Base-by-base conservation (phyloP, 2,888 invertebrate genomes). In the Drosophila prostipennis region DNA sequence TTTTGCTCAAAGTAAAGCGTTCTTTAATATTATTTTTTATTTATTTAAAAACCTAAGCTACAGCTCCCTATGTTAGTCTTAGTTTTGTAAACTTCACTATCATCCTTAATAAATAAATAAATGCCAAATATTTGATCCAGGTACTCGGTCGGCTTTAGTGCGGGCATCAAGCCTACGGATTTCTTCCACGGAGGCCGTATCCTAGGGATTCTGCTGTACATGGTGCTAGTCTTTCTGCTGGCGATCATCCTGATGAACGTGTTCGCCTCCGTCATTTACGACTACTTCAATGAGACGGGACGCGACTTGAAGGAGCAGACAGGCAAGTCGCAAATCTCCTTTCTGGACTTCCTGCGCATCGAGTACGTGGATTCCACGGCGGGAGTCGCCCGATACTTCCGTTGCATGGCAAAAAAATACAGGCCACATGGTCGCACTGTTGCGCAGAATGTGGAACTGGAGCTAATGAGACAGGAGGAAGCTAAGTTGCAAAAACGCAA, bases 161-260 rank as follows among this genome's bases (percentile, higher is more conserved):
- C 64, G 0, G 60, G 79, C 45, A 36, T 86, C 3, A 43, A 48
- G 1, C 72, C 85, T 0, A 10, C 55, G 0, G 88, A 90, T 26
- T 46, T 91, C 0, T 80, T 80, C 2, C 48, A 81, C 51, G 90
- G 90, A 7, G 90, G 91, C 7, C 34, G 56, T 2, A 5, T 70
- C 1, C 3, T 91, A 0, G 91, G 91, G 6, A 65, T 89, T 3
- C 3, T 89, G 2, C 46, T 91, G 3, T 91, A 91, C 68, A 59
- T 75, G 0, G 5, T 83, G 0, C 58, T 91, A 34, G 80, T 80
- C 19, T 75, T 91, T 48, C 73, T 77, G 2, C 65, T 91, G 5
- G 74, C 86, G 3, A 80, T 90, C 29, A 60, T 91, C 19, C 64
- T 91, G 3, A 56, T 91, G 3, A 91, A 91, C 48, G 80, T 91